Base-by-base conservation (phyloP, 2,888 invertebrate genomes). In the Lasius fuliginosus region DNA sequence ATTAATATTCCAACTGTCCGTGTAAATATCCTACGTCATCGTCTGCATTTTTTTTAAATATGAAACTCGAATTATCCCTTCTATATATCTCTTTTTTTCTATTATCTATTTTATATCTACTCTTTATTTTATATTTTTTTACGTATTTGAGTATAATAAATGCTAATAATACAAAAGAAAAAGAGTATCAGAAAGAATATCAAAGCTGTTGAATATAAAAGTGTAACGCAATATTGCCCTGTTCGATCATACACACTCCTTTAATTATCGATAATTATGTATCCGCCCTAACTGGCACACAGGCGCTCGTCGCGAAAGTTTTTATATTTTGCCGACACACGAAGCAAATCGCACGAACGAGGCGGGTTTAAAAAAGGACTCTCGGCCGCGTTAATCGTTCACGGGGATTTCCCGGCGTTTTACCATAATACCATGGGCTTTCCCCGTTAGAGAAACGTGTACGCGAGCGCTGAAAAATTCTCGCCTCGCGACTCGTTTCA, bases 361-460 rank as follows among this genome's bases (percentile, higher is more conserved):
- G 42, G 79, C 27, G 58, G 42, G 30, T 67, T 87, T 89, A 86
- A 81, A 82, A 85, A 75, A 49, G 69, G 83, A 82, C 71, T 84
- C 67, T 84, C 74, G 84, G 65, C 18, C 46, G 75, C 27, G 49
- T 49, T 85, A 83, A 86, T 85, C 46, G 74, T 46, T 73, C 82
- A 64, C 33, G 60, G 60, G 60, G 27, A 84, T 82, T 83, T 53
- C 60, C 68, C 62, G 74, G 15, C 67, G 82, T 74, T 60, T 79
- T 46, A 62, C 15, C 33, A 30, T 42, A 33, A 86, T 42, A 75
- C 75, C 42, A 56, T n/a, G 68, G 42, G 65, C 74, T 68, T 86
- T 82, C 67, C 82, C 49, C 68, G 73, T 84, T 82, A 67, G 71
- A 65, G 49, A 53, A 53, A 64, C 18, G 67, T 60, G 62, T 15